phyloP scores from a whole-genome alignment of 2,113 vertebrate species.

The Raja brachyura region DNA sequence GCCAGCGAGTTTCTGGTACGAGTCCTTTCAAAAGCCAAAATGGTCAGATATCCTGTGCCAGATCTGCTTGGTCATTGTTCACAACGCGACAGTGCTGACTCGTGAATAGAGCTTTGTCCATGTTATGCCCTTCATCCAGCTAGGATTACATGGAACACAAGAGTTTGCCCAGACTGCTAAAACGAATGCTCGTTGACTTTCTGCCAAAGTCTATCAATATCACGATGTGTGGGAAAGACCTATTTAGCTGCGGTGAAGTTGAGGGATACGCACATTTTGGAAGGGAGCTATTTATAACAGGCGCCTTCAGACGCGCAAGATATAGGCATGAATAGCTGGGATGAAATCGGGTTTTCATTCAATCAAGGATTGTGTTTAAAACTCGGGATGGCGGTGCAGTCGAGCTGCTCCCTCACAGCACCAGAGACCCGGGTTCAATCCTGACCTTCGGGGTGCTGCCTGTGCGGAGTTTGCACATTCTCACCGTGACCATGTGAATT shows the following conservation, averaged over 20 bases:
- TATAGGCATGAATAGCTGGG: background rate
- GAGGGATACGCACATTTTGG: background rate
- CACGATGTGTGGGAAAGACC: background rate
- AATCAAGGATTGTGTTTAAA: background rate
- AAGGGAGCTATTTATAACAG: background rate
- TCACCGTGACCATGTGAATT: too few relatives aligned
- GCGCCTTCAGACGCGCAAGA: background rate
- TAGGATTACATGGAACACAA: slow-evolving; percentile 2
- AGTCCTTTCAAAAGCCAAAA: background rate
- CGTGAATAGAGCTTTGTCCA: background rate
- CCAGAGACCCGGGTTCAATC: too few relatives aligned
- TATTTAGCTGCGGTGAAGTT: background rate
- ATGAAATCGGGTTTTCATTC: background rate
- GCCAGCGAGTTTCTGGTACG: background rate
- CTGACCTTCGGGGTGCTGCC: too few relatives aligned
- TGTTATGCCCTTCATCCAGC: background rate
- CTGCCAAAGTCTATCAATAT: background rate
- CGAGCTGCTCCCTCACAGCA: too few relatives aligned
- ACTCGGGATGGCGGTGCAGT: too few relatives aligned
- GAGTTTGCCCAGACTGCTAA: background rate
- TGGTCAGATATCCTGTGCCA: background rate
- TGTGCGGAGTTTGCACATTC: too few relatives aligned
- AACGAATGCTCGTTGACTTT: background rate
- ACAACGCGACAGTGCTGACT: background rate
- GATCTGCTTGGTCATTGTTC: background rate